phyloP scores from a whole-genome alignment of 1,140 invertebrate genomes.

The Carposina sasakii region DNA sequence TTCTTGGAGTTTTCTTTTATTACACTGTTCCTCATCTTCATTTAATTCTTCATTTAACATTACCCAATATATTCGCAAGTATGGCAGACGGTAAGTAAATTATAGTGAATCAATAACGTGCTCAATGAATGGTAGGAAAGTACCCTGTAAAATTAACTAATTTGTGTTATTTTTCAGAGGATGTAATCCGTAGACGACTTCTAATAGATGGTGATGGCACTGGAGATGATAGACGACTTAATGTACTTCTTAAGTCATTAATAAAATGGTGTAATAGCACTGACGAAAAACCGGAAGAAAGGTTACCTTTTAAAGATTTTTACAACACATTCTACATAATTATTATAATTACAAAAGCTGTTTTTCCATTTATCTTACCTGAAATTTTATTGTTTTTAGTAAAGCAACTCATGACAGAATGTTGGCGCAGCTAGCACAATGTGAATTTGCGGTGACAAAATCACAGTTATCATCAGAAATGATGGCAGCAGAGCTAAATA shows the following conservation, averaged over 20 bases:
- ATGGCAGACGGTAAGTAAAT: conserved; percentile 32
- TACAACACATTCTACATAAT: neutral
- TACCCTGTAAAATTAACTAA: conserved; percentile 2
- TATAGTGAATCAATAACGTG: too few species aligned
- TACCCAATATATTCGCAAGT: too few species aligned
- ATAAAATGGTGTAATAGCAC: conserved; percentile 88
- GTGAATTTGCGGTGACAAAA: conserved; percentile 91
- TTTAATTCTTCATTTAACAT: too few species aligned
- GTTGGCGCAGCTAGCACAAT: conserved; percentile 86
- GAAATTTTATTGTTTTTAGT: conserved; percentile 43
- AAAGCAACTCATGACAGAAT: conserved; percentile 84
- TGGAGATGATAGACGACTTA: conserved; percentile 93
- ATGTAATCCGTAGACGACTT: conserved; percentile 91
- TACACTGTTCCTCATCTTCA: too few species aligned
- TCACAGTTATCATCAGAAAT: conserved; percentile 85
- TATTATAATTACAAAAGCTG: too few species aligned
- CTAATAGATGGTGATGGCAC: conserved; percentile 97
- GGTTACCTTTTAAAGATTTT: conserved; percentile 64
- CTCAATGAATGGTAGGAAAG: too few species aligned
- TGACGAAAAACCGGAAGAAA: conserved; percentile 81
- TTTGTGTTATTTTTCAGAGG: conserved; percentile 79
- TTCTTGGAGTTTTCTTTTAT: too few species aligned
- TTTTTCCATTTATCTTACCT: too few species aligned
- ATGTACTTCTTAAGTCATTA: conserved; percentile 89
- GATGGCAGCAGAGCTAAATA: conserved; percentile 87